Evolutionary conservation across 2,888 invertebrate genomes (phyloP).

Genomic region (Odontocolon sp.): DNA sequence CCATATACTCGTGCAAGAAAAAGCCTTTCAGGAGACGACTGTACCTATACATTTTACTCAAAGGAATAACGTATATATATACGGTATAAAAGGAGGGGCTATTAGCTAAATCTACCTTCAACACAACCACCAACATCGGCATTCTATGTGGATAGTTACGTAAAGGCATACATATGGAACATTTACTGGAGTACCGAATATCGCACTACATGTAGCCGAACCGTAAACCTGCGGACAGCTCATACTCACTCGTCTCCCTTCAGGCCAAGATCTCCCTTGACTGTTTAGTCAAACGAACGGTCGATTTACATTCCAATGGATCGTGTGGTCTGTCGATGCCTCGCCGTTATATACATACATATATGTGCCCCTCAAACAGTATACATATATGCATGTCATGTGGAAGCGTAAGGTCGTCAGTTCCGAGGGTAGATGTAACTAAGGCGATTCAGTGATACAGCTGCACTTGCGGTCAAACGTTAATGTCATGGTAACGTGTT

Average conservation of each 20-base stretch:
- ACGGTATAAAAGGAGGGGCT: too few species aligned
- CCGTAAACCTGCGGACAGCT: constrained; percentile 25
- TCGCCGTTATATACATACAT: constrained; percentile 13
- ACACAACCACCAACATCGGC: not conserved
- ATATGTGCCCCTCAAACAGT: constrained; percentile 31
- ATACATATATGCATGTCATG: constrained; percentile 44
- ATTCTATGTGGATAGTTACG: not conserved
- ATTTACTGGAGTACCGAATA: not conserved
- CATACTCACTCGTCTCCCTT: constrained; percentile 27
- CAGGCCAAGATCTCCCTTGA: constrained; percentile 65
- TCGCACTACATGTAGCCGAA: not conserved
- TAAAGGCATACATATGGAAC: not conserved
- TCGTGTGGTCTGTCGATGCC: constrained; percentile 55
- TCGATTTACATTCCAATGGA: constrained; percentile 78
- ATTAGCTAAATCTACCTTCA: constrained; percentile 46
- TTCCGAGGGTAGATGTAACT: constrained; percentile 3
- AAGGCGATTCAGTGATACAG: not conserved
- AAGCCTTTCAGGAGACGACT: not conserved
- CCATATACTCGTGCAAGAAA: too few species aligned
- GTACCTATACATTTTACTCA: constrained; percentile 25
- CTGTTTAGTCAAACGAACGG: constrained; percentile 77
- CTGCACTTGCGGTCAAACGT: constrained; percentile 3
- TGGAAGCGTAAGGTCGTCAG: constrained; percentile 27
- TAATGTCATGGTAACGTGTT: not conserved
- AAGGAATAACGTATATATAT: constrained; percentile 33